Evolutionary conservation across 2,113 vertebrate genomes (phyloP).

Genomic region (Colinus virginianus): DNA sequence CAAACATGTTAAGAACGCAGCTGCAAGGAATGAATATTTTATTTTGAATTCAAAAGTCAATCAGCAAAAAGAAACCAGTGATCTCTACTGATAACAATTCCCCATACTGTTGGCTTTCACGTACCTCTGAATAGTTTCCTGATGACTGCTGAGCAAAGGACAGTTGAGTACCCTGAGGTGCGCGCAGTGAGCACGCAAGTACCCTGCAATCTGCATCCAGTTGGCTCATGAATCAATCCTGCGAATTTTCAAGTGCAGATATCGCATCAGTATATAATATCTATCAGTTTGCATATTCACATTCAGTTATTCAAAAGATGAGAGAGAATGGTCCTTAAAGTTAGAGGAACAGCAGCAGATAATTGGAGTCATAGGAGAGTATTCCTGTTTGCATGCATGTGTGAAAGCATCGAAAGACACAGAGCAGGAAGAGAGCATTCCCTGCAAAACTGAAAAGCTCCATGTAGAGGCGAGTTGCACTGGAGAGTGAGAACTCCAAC

Average conservation of each 20-base stretch:
- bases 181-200: not conserved
- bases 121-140: not conserved
- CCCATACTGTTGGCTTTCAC: not conserved
- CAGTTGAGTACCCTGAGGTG: not conserved
- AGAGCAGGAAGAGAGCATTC: not conserved
- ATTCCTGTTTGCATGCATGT: not conserved
- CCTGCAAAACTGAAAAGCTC: not conserved
- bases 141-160: not conserved
- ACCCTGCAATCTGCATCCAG: too few species aligned
- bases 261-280: not conserved
- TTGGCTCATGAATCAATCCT: not conserved
- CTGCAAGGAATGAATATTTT: not conserved
- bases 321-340: not conserved
- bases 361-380: not conserved
- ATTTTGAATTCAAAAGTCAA: accelerated
- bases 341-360: not conserved
- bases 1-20: not conserved
- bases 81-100: not conserved
- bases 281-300: not conserved
- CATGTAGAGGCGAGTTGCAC: not conserved
- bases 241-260: not conserved
- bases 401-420: not conserved
- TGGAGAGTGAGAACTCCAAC: not conserved
- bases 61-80: not conserved
- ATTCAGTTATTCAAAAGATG: not conserved